phyloP scores from a whole-genome alignment of 2,113 vertebrate species.

The Tonatia bakeri region DNA sequence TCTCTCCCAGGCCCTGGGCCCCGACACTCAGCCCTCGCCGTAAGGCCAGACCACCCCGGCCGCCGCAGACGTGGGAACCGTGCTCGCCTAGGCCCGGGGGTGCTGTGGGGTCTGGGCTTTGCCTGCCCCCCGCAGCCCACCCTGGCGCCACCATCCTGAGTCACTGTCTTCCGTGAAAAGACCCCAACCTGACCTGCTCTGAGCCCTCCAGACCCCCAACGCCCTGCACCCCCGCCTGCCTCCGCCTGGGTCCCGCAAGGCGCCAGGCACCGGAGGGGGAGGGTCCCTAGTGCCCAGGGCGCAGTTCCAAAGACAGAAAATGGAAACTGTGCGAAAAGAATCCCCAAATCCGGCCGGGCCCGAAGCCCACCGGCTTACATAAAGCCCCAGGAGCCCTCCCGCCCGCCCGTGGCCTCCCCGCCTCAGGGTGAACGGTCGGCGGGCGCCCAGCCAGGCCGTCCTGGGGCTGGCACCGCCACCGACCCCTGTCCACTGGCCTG shows the following conservation, averaged over 20 bases:
- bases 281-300: conserved; percentile 39
- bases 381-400: conserved; percentile 77
- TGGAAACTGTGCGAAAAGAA: conserved; percentile 76
- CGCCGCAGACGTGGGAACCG: conserved; percentile 37
- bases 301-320: conserved; percentile 60
- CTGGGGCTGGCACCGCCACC: conserved; percentile 40
- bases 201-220: not conserved
- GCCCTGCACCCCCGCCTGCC: not conserved
- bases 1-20: not conserved
- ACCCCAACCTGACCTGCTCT: not conserved
- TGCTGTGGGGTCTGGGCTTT: not conserved
- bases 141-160: not conserved
- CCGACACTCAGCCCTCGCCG: not conserved
- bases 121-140: not conserved
- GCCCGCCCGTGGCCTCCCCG: conserved; percentile 69
- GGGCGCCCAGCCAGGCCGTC: conserved; percentile 70
- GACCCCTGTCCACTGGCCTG: conserved; percentile 58
- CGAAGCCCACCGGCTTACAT: conserved; percentile 82
- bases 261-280: conserved; percentile 19
- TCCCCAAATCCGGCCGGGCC: conserved; percentile 74
- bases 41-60: conserved; percentile 62
- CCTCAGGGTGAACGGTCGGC: conserved; percentile 69
- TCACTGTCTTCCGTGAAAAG: not conserved
- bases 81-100: not conserved
- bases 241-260: not conserved